These are phyloP conservation scores for Trichomalopsis sarcophagae DNA, from an alignment of 1,140 invertebrate genomes.

Conservation along the genomic window DNA sequence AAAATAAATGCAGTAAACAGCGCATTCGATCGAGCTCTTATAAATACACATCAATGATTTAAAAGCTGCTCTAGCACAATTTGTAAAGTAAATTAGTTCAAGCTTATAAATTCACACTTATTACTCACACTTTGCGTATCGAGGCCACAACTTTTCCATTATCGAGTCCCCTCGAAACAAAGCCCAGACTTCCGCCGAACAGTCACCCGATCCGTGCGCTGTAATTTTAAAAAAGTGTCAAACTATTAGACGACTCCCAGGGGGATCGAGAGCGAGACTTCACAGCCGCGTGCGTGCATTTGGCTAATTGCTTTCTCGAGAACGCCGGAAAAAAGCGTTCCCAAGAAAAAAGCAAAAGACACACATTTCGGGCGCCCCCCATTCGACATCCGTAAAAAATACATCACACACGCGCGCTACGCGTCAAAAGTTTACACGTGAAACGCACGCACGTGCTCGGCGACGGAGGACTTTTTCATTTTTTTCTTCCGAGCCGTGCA, in stretches of 20 bases:
- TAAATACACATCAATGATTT: too few species aligned
- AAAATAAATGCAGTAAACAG: too few species aligned
- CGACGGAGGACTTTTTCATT: not conserved
- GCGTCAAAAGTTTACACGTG: not conserved
- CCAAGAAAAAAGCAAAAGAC: not conserved
- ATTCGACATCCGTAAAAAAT: not conserved
- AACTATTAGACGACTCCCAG: slow-evolving; percentile 13
- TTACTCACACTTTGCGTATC: too few species aligned
- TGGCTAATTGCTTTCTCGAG: slow-evolving; percentile 34
- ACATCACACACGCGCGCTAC: not conserved
- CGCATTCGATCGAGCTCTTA: too few species aligned
- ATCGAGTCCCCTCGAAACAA: too few species aligned
- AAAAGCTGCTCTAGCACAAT: too few species aligned
- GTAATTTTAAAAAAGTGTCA: slow-evolving; percentile 27
- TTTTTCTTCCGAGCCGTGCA: not conserved
- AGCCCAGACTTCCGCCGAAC: not conserved
- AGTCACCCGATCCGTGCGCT: not conserved
- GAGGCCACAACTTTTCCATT: too few species aligned
- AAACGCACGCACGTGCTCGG: not conserved
- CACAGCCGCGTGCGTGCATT: not conserved
- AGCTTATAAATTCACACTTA: too few species aligned
- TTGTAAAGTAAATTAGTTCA: too few species aligned
- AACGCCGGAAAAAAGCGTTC: not conserved
- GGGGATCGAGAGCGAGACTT: not conserved
- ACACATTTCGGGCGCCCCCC: not conserved